Evolutionary conservation across 2,797 vertebrate species (phyloP), one percentile per base, ranked within the genome.

Genomic region (Phaenicophaeus curvirostris): DNA sequence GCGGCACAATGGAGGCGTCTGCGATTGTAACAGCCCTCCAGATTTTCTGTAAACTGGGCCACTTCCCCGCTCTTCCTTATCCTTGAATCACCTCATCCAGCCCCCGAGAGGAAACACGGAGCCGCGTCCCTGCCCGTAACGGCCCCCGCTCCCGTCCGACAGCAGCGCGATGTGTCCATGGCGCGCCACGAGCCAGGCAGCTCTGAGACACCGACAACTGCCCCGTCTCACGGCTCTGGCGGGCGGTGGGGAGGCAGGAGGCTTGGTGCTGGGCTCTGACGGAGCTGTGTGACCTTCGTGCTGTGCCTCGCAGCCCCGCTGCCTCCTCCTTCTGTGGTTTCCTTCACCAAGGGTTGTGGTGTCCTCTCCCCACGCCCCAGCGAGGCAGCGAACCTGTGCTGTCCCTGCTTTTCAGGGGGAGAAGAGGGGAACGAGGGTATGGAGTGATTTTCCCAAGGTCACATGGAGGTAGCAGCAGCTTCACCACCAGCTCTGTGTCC

Each of bases 1-100:
- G 2, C 3, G 2, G 59, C 82, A 57, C 90, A 39, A 44, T 17
- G 71, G 83, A 93, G 88, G 61, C 5, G 4, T 7, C 94, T 85
- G 96, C 72, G 4, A 27, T 24, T 23, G 74, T 53, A 78, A 37
- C 58, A 53, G 86, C 62, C 9, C 86, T 68, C 30, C 35, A 0
- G 13, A 25, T 77, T 62, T 42, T 25, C 67, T 30, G 15, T 8
- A 66, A 96, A 95, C 85, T 30, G 24, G 94, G 94, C 87, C 89
- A 77, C 48, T 72, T 93, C 81, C 68, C 72, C 81, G 77, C 83
- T 93, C 87, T 27, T 86, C 87, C 83, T 85, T 96, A 95, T 94
- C 96, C 96, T 97, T 44, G 92, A 67, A 72, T 97, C 97, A 94
- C 96, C 95, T 92, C 92, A 5, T 15, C 1, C 67, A 8, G 79